Percentiles rank a stretch among this genome's conserved stretches.
Conservation (phyloP, 2,888 invertebrate species). For the Vandiemenella viatica region DNA sequence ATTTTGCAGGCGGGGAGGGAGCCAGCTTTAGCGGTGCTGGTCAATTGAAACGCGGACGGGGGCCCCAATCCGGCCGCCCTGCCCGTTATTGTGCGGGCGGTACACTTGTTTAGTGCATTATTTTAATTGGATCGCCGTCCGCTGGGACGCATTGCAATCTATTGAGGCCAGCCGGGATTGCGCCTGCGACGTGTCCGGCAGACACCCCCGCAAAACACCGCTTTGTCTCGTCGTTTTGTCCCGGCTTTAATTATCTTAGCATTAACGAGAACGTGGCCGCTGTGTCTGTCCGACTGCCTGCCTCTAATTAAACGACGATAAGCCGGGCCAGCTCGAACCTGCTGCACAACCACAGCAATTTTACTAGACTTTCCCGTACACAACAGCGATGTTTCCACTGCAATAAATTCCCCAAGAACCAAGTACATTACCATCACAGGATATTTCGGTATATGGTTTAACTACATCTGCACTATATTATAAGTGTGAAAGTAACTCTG, state of each 20-base stretch:
- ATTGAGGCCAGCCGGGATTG: conserved; percentile 12
- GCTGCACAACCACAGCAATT: too few relatives aligned
- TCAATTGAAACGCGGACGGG: conserved; percentile 17
- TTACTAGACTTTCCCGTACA: too few relatives aligned
- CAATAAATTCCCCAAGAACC: too few relatives aligned
- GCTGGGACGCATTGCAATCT: conserved; percentile 13
- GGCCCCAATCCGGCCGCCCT: background rate
- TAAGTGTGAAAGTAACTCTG: too few relatives aligned
- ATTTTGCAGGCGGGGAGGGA: conserved; percentile 17
- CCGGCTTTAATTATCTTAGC: background rate
- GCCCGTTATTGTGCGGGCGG: background rate
- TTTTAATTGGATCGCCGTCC: conserved; percentile 17
- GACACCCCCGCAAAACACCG: too few relatives aligned
- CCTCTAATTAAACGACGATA: background rate
- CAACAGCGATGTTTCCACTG: too few relatives aligned
- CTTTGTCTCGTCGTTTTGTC: background rate
- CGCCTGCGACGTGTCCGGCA: background rate
- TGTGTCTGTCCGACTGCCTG: too few relatives aligned
- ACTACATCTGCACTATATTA: too few relatives aligned
- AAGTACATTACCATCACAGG: too few relatives aligned
- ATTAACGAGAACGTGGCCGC: background rate
- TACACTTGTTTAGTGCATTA: conserved; percentile 18
- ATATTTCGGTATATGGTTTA: too few relatives aligned
- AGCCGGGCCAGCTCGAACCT: too few relatives aligned
- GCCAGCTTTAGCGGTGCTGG: conserved; percentile 18